Conservation (phyloP, 2,797 vertebrate genomes). For the Sebastiscus tertius region DNA sequence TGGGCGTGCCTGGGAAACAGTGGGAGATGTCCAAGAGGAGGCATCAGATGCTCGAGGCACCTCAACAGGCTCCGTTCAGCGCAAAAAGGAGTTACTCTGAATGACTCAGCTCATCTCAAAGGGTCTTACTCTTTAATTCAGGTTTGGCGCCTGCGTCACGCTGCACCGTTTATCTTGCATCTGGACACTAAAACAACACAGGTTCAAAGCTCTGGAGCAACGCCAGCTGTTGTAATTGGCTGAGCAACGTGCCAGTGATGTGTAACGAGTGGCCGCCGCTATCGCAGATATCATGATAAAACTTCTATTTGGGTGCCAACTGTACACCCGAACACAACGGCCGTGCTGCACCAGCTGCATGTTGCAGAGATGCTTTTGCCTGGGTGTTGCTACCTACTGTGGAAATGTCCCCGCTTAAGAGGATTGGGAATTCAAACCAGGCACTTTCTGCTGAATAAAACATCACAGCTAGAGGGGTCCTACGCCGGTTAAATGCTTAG, state of each 20-base stretch:
- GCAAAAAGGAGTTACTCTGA: not conserved
- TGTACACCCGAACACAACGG: not conserved
- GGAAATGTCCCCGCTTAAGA: constrained; percentile 25
- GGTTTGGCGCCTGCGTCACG: no score
- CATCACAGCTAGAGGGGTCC: constrained; percentile 35
- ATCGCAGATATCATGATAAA: not conserved
- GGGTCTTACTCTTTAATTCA: not conserved
- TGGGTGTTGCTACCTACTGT: not conserved
- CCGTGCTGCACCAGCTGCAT: not conserved
- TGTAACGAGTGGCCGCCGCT: not conserved
- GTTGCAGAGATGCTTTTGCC: not conserved
- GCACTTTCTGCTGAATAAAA: constrained; percentile 49
- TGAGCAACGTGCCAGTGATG: not conserved
- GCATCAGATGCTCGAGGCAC: not conserved
- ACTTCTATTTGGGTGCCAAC: not conserved
- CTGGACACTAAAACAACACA: not conserved
- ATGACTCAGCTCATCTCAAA: not conserved
- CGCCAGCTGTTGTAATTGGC: not conserved
- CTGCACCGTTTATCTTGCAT: not conserved
- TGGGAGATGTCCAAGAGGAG: not conserved
- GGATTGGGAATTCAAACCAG: constrained; percentile 45
- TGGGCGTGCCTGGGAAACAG: not conserved
- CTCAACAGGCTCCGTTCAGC: not conserved
- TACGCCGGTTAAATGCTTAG: not conserved
- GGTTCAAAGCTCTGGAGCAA: not conserved